phyloP scores from a whole-genome alignment of 1,140 invertebrate genomes.

The Maconellicoccus hirsutus region DNA sequence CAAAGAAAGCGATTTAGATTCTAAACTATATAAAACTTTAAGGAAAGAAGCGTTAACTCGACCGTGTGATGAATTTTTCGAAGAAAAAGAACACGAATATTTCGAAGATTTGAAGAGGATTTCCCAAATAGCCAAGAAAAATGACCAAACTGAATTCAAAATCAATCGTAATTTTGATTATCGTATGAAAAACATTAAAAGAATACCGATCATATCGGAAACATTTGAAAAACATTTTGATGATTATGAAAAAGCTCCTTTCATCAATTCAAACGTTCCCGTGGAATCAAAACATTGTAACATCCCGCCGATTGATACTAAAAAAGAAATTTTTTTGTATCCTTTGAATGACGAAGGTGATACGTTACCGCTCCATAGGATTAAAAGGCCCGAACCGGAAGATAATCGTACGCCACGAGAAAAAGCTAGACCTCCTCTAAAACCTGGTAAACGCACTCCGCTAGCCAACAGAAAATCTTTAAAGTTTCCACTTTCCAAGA shows the following conservation, averaged over 20 bases:
- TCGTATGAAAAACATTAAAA: not conserved
- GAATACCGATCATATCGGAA: not conserved
- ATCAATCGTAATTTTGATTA: not conserved
- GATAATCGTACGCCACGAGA: not conserved
- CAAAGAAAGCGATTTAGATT: not conserved
- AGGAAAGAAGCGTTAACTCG: not conserved
- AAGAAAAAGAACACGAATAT: not conserved
- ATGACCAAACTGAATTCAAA: not conserved
- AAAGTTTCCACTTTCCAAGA: not conserved
- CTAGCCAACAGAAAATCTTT: not conserved
- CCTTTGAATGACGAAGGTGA: not conserved
- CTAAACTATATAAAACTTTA: not conserved
- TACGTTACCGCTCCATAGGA: not conserved
- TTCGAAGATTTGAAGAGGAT: not conserved
- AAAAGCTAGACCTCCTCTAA: not conserved
- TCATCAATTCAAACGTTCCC: not conserved
- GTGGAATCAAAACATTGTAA: not conserved
- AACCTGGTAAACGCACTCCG: not conserved
- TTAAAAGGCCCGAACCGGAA: not conserved
- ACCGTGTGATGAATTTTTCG: not conserved
- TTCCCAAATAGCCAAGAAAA: not conserved
- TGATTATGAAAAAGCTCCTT: not conserved
- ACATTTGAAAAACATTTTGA: not conserved
- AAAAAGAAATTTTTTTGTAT: not conserved
- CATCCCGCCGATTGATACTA: not conserved